Conservation (phyloP, 1,140 invertebrate genomes). For the Euura saliciscinereae region DNA sequence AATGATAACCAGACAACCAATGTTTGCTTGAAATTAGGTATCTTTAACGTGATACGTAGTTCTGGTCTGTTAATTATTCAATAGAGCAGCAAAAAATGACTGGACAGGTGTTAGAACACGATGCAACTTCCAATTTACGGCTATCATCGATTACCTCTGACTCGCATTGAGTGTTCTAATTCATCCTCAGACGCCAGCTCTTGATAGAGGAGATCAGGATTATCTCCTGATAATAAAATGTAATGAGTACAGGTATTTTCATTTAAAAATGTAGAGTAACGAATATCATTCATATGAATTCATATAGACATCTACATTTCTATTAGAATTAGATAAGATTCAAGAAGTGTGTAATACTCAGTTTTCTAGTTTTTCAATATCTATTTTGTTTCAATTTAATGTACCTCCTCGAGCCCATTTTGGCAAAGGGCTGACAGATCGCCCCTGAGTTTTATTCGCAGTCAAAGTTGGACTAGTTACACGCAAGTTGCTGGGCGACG, state of each 20-base stretch:
- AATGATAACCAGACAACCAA: no score
- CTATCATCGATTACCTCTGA: constrained; percentile 15
- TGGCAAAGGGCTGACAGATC: constrained; percentile 61
- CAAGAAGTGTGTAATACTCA: background rate
- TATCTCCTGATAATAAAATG: constrained; percentile 59
- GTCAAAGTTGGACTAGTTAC: constrained; percentile 48
- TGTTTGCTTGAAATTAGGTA: no score
- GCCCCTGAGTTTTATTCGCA: constrained; percentile 47
- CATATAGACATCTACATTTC: background rate
- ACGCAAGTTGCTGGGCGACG: constrained; percentile 57
- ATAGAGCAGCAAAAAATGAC: constrained; percentile 13
- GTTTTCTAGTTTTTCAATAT: constrained; percentile 15
- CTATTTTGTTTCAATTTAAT: constrained; percentile 15
- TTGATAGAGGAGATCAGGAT: constrained; percentile 64
- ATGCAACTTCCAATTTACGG: constrained; percentile 27
- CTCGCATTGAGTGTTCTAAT: constrained; percentile 45
- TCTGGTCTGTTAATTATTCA: constrained; percentile 41
- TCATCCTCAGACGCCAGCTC: constrained; percentile 60
- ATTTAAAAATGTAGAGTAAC: no score
- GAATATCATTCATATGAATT: no score
- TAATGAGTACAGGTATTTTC: no score
- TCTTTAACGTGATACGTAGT: constrained; percentile 32
- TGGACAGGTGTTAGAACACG: constrained; percentile 11
- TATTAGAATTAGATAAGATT: background rate
- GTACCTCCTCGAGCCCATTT: constrained; percentile 66